A percentile compares a stretch with the other conserved stretches of the same genome.
phyloP scores from a whole-genome alignment of 2,888 invertebrate species.

The Glaucopsyche alexis region DNA sequence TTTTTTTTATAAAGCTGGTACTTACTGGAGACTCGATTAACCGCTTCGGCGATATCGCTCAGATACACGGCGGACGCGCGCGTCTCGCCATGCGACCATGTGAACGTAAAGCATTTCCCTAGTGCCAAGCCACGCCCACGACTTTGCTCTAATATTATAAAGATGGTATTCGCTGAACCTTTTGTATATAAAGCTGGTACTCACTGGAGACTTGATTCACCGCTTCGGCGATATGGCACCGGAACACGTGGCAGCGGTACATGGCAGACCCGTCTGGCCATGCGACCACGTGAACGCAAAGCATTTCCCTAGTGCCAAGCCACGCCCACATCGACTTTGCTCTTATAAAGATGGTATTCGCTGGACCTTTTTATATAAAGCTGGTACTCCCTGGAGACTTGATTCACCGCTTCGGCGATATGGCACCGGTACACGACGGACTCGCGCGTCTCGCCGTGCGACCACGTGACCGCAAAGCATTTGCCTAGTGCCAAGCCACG shows the following conservation, averaged over 20 bases:
- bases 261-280: conserved; percentile 94
- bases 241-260: conserved; percentile 98
- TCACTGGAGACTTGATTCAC: conserved; percentile 88
- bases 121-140: not conserved
- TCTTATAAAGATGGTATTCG: not conserved
- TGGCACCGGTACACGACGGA: conserved; percentile 97
- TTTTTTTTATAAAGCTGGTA: too few relatives aligned
- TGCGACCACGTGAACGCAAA: conserved; percentile 99
- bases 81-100: too few relatives aligned
- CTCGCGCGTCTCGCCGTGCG: conserved; percentile 94
- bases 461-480: too few relatives aligned
- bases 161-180: too few relatives aligned
- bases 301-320: conserved; percentile 92
- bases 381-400: conserved; percentile 83
- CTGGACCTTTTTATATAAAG: too few relatives aligned
- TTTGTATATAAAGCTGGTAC: conserved; percentile 42
- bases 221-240: conserved; percentile 96
- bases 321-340: conserved; percentile 45
- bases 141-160: too few relatives aligned
- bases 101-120: too few relatives aligned
- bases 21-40: too few relatives aligned
- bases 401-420: conserved; percentile 93
- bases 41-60: too few relatives aligned
- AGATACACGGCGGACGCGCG: too few relatives aligned
- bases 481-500: too few relatives aligned